Conservation (phyloP, 2,888 invertebrate species). For the Tortrix viridana region DNA sequence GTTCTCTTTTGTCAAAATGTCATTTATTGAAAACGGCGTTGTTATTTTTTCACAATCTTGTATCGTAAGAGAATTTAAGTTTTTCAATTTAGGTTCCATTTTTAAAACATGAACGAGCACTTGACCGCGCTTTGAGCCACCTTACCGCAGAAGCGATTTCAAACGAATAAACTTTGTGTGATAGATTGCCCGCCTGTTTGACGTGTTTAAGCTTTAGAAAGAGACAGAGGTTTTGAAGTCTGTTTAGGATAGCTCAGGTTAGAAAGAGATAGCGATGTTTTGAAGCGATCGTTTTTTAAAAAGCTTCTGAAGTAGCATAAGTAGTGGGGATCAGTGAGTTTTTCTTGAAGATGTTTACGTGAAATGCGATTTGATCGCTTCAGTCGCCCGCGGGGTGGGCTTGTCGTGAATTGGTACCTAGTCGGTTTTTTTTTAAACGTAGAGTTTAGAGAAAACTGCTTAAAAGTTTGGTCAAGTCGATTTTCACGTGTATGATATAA, state of each 20-base stretch:
- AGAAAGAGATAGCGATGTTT: constrained; percentile 58
- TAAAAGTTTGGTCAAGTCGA: no score
- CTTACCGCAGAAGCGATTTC: constrained; percentile 80
- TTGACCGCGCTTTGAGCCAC: constrained; percentile 65
- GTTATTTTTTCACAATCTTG: constrained; percentile 77
- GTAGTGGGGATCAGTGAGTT: constrained; percentile 83
- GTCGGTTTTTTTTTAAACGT: no score
- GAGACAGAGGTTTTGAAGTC: constrained; percentile 55
- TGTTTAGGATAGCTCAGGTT: constrained; percentile 32
- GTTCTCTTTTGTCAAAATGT: constrained; percentile 86
- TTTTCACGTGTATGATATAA: no score
- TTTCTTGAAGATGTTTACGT: constrained; percentile 84
- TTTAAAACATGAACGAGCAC: constrained; percentile 60
- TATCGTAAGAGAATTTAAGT: constrained; percentile 61
- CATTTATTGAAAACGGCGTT: constrained; percentile 90
- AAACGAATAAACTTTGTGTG: constrained; percentile 82
- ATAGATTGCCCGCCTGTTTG: constrained; percentile 80
- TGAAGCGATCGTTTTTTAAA: constrained; percentile 76
- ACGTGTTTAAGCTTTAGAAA: constrained; percentile 73
- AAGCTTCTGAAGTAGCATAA: constrained; percentile 78
- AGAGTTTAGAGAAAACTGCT: no score
- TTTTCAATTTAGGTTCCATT: constrained; percentile 78
- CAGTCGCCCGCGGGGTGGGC: constrained; percentile 58
- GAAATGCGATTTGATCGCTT: constrained; percentile 79
- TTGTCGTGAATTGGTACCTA: constrained; percentile 55